Percentiles rank a stretch among this genome's conserved stretches.
phyloP scores from a whole-genome alignment of 2,888 invertebrate species.

The Melitaea athalia region DNA sequence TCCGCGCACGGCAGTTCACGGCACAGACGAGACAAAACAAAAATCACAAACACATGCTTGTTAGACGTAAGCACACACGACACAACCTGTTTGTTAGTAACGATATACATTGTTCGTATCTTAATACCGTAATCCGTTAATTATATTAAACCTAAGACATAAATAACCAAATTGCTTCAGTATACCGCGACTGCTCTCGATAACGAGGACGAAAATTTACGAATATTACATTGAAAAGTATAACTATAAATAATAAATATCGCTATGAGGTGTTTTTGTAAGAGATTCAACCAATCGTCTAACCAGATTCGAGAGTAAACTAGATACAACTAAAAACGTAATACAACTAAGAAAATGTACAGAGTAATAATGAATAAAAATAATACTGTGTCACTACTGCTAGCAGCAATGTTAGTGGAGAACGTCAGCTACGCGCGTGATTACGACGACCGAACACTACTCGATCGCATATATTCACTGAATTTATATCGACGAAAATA shows the following conservation, averaged over 20 bases:
- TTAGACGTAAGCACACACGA: slow-evolving; percentile 80
- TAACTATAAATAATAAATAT: slow-evolving; percentile 32
- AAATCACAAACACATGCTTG: slow-evolving; percentile 79
- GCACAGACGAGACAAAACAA: slow-evolving; percentile 50
- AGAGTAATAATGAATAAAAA: slow-evolving; percentile 72
- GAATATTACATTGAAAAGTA: slow-evolving; percentile 24
- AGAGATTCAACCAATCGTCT: slow-evolving; percentile 38
- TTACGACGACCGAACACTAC: slow-evolving; percentile 28
- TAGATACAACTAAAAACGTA: slow-evolving; percentile 65
- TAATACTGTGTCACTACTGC: slow-evolving; percentile 80
- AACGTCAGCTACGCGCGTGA: slow-evolving; percentile 41
- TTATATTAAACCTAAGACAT: slow-evolving; percentile 68
- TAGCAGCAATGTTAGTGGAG: slow-evolving; percentile 67
- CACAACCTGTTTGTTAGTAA: slow-evolving; percentile 81
- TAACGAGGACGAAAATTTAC: slow-evolving; percentile 34
- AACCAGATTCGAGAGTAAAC: slow-evolving; percentile 58
- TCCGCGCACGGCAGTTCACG: slow-evolving; percentile 24
- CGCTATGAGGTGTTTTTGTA: slow-evolving; percentile 38
- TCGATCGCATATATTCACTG: slow-evolving; percentile 26
- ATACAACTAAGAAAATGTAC: slow-evolving; percentile 74
- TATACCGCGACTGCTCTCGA: slow-evolving; percentile 54
- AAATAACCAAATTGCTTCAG: slow-evolving; percentile 78
- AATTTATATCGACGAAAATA: slow-evolving; percentile 27
- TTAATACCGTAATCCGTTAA: slow-evolving; percentile 64
- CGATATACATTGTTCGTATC: slow-evolving; percentile 74